Evolutionary conservation across 1,140 invertebrate genomes (phyloP).

Genomic region (Panonychus citri): DNA sequence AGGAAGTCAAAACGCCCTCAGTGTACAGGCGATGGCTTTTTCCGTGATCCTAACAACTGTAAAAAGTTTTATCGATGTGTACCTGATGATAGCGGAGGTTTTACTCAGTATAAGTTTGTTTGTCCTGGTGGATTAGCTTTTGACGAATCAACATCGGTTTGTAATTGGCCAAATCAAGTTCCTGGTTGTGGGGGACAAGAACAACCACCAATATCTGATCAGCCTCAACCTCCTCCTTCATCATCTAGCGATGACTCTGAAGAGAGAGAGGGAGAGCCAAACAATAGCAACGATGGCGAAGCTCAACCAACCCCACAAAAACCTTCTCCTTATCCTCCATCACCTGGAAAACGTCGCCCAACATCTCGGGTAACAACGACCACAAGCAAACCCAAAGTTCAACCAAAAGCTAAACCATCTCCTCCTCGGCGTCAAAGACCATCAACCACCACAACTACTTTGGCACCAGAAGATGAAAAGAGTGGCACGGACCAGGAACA

Average conservation of each 20-base stretch:
- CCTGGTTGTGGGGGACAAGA: slow-evolving; percentile 32
- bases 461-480: no score
- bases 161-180: slow-evolving; percentile 62
- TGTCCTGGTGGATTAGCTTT: slow-evolving; percentile 62
- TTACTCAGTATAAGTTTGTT: background rate
- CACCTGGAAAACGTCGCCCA: background rate
- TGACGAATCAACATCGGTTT: slow-evolving; percentile 31
- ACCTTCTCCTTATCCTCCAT: background rate
- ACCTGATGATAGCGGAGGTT: background rate
- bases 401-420: background rate
- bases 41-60: slow-evolving; percentile 13
- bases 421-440: background rate
- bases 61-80: slow-evolving; percentile 16
- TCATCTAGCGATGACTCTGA: background rate
- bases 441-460: no score
- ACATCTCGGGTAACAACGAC: no score
- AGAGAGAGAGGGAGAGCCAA: background rate
- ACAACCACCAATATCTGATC: background rate
- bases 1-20: background rate
- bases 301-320: background rate
- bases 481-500: no score
- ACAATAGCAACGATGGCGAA: background rate
- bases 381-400: background rate
- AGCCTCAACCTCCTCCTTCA: background rate
- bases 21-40: slow-evolving; percentile 14